These are phyloP conservation scores for Iselma pallidipennis DNA, from an alignment of 2,888 invertebrate species.

Conservation along the genomic window DNA sequence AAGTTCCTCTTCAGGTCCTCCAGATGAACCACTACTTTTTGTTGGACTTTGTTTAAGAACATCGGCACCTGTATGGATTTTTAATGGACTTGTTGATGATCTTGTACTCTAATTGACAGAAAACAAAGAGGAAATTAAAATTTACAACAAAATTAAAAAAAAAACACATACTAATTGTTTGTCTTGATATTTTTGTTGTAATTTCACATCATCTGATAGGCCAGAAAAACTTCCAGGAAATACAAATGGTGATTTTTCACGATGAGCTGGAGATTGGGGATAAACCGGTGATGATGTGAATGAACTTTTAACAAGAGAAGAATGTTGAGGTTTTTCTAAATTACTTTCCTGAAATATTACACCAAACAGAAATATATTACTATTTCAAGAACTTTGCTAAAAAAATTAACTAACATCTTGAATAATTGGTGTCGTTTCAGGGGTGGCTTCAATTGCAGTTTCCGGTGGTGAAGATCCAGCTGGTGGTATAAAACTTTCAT, in stretches of 20 bases:
- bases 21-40: conserved; percentile 51
- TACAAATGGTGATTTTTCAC: conserved; percentile 22
- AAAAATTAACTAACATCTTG: conserved; percentile 13
- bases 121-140: conserved; percentile 1
- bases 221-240: conserved; percentile 6
- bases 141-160: not conserved
- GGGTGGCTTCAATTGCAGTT: conserved; percentile 87
- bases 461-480: conserved; percentile 78
- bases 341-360: not conserved
- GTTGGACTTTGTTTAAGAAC: conserved; percentile 43
- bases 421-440: conserved; percentile 81
- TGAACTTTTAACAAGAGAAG: conserved; percentile 1
- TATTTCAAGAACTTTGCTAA: not conserved
- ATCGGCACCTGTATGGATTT: conserved; percentile 27
- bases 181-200: conserved; percentile 2
- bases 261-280: conserved; percentile 18
- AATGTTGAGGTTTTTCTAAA: not conserved
- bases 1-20: conserved; percentile 54
- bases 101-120: not conserved
- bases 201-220: conserved; percentile 9
- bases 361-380: not conserved
- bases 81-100: conserved; percentile 44
- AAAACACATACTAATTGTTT: conserved; percentile 10
- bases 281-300: conserved; percentile 12
- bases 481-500: conserved; percentile 40